These are phyloP conservation scores for Linepithema humile DNA, from an alignment of 1,140 invertebrate genomes.

Conservation along the genomic window DNA sequence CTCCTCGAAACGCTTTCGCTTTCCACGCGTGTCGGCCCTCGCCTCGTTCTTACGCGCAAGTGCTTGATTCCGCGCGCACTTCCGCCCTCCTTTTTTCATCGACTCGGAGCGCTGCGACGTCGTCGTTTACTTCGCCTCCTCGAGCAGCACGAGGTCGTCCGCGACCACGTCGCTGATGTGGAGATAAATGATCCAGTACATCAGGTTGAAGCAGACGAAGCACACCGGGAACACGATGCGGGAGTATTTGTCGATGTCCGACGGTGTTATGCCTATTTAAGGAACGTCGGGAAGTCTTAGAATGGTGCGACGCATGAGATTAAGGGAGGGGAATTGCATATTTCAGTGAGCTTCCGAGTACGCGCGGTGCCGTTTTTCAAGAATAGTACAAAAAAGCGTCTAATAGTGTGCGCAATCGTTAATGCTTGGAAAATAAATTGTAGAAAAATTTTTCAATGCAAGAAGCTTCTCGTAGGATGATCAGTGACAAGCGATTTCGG, in stretches of 20 bases:
- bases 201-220: slow-evolving; percentile 98
- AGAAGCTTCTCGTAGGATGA: slow-evolving; percentile 41
- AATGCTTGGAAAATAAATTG: slow-evolving; percentile 40
- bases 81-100: background rate
- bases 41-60: slow-evolving; percentile 34
- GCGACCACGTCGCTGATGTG: slow-evolving; percentile 97
- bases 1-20: slow-evolving; percentile 5
- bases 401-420: slow-evolving; percentile 34
- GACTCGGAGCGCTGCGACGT: slow-evolving; percentile 37
- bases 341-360: slow-evolving; percentile 57
- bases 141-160: slow-evolving; percentile 94
- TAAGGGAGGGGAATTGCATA: slow-evolving; percentile 31
- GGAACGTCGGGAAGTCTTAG: slow-evolving; percentile 15
- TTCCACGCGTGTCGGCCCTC: slow-evolving; percentile 25
- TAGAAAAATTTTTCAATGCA: slow-evolving; percentile 23
- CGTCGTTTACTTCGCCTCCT: slow-evolving; percentile 89
- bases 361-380: slow-evolving; percentile 33
- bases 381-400: slow-evolving; percentile 31
- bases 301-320: background rate
- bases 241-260: slow-evolving; percentile 98
- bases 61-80: slow-evolving; percentile 30
- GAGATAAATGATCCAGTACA: slow-evolving; percentile 99
- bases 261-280: slow-evolving; percentile 91
- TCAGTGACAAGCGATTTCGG: slow-evolving; percentile 50
- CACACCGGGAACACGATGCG: slow-evolving; percentile 98